Conservation (phyloP, 1,140 invertebrate species). For the Lordiphosa mommai region DNA sequence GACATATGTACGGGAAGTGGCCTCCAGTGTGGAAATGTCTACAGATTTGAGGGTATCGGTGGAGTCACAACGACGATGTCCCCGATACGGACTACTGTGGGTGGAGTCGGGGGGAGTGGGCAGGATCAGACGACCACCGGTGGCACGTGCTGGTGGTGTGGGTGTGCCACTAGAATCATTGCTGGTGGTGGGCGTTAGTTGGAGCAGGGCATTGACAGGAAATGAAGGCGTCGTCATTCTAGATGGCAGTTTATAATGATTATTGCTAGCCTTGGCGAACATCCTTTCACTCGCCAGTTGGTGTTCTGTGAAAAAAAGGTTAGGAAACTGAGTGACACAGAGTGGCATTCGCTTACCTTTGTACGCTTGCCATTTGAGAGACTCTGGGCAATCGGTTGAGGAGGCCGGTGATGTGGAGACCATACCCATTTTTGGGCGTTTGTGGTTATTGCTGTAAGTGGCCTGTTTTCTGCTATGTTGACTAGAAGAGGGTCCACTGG, state of each 20-base stretch:
- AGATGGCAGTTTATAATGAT: conserved; percentile 21
- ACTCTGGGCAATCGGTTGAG: conserved; percentile 27
- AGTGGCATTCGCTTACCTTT: conserved; percentile 21
- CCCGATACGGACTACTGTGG: conserved; percentile 41
- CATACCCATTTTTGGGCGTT: conserved; percentile 22
- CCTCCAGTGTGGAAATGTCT: conserved; percentile 16
- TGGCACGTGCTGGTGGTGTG: conserved; percentile 9
- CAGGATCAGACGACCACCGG: conserved; percentile 11
- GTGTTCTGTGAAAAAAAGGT: conserved; percentile 33
- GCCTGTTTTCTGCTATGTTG: conserved; percentile 51
- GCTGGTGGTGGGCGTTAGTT: conserved; percentile 52
- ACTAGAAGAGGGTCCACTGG: conserved; percentile 41
- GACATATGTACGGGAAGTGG: conserved; percentile 5
- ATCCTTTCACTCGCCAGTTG: conserved; percentile 43
- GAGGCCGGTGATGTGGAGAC: conserved; percentile 21
- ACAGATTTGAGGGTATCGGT: conserved; percentile 16
- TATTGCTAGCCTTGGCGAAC: conserved; percentile 49
- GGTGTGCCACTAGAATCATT: conserved; percentile 54
- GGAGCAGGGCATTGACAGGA: no score
- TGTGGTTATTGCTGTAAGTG: conserved; percentile 43
- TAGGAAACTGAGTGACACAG: neutral
- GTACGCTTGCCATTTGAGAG: conserved; percentile 30
- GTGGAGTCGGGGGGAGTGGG: conserved; percentile 58
- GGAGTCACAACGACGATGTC: conserved; percentile 11
- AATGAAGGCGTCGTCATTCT: conserved; percentile 2